Evolutionary conservation across 2,113 vertebrate genomes (phyloP), one percentile per base, ranked within the genome.

Genomic region (Laticauda laticaudata): DNA sequence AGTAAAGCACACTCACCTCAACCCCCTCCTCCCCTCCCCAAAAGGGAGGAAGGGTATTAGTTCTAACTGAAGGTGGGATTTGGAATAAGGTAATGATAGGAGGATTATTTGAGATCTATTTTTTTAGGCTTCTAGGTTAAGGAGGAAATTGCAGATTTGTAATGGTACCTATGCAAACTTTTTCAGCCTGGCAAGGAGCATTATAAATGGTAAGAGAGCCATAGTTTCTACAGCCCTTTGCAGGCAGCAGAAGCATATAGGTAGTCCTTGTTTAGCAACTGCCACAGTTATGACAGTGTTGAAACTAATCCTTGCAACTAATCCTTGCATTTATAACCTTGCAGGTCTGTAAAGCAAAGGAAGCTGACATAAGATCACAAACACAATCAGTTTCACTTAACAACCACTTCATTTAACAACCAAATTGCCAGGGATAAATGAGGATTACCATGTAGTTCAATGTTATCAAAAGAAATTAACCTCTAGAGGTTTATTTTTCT

Each of bases 1-100:
- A 85, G 51, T 23, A 55, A 29, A 29, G 59, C 86, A 53, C 43
- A 26, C 4, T 26, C 3, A 85, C 5, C 2, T 45, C 39, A 21
- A 18, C 1, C 43, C 23, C 6, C n/a, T 1, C 4, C 1, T 11
- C n/a, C 6, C n/a, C 1, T 1, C 2, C 2, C 15, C 6, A 6
- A 34, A n/a, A 53, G 34, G 43, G 4, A 85, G 39, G 92, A 18
- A 45, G n/a, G 12, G 34, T 20, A 51, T 81, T 61, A 20, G 4
- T 90, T 93, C 26, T 48, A 86, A 11, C 12, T 90, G 21, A 61
- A 86, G 26, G 8, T 3, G n/a, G 39, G 56, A 23, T 10, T 64
- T 43, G 56, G 14, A n/a, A 23, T 8, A 54, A 43, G n/a, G 1
- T 26, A 56, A 64, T 39, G 45, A 39, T 15, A 87, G 43, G 59